Base-by-base conservation (phyloP, 2,888 invertebrate genomes). In the Eupithecia centaureata region DNA sequence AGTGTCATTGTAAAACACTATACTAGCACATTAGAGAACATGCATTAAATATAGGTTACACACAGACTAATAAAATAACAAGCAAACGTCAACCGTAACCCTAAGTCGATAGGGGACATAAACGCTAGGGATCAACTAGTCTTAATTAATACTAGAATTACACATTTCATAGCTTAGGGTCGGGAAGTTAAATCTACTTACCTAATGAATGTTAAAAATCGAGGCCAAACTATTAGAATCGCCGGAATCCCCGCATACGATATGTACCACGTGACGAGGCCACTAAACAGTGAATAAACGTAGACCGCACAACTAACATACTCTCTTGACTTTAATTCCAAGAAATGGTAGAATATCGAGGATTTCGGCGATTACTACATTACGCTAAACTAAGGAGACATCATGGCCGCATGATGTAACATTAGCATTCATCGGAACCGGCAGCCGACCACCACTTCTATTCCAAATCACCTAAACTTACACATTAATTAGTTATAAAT, bases 361-460 rank as follows among this genome's bases (percentile, higher is more conserved):
- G 84, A 82, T 71, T 79, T 78, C 86, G 86, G 86, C 90, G 88
- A 85, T 84, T 83, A 80, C 79, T 76, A 79, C 79, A 72, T 75
- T 79, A 79, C 76, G 80, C 85, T 88, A 86, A 82, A 79, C 86
- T 90, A 89, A 86, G 73, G 86, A 83, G 82, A 86, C 91, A 91
- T 83, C 92, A 92, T 92, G 92, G 92, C 92, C 92, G 92, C 92
- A 92, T 92, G 92, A 89, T 92, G 92, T 74, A 88, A 89, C 91
- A 79, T 82, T 80, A 83, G 82, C 76, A 80, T 82, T 81, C 84
- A 80, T 80, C 81, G 83, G 84, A 85, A 79, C 82, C 76, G 63
- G 79, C 80, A 67, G 78, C 70, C 76, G 80, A 74, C 81, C 81
- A 69, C 76, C 75, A 65, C 65, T 65, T 66, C 72, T 52, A 64